Evolutionary conservation across 1,140 invertebrate genomes (phyloP), one percentile per base, ranked within the genome.

Genomic region (Drosophila kurseongensis): DNA sequence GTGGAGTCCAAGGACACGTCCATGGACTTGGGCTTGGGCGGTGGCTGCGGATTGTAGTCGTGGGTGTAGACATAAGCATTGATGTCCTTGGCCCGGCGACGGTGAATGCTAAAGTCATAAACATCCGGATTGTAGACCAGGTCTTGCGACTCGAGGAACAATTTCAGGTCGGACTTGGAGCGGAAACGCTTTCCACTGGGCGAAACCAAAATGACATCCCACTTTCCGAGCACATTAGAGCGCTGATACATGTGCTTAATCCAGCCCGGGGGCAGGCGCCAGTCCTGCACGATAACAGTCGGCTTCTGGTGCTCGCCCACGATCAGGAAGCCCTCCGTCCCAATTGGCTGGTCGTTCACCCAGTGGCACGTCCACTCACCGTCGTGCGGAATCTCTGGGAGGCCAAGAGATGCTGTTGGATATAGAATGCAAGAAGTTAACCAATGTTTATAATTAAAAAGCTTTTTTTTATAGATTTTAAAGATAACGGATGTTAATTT

Each of bases 151-250:
- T 94, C 94, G 1, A 95, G 91, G 63, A 94, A 95, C 12, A 91
- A 73, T 42, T 94, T 93, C 35, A 96, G 93, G 78, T 96, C 95
- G 0, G 93, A 93, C 73, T 94, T 94, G 0, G 94, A 94, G 47
- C 95, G 93, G 74, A 95, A 95, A 29, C 94, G 92, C 36, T 94
- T 93, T 36, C 95, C 94, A 32, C 94, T 94, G 0, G 95, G 95
- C 57, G 95, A 95, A 62, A 96, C 92, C 67, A 97, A 94, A 63
- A 96, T 94, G 8, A 96, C 95, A 91, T 97, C 96, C 96, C 96
- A 97, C 91, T 97, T 97, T 6, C 96, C 96, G 12, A 95, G 95
- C 4, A 95, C 95, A 69, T 94, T 93, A 60, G 94, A 94, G 44
- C 96, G 93, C 78, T 95, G 94, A 2, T 95, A 95, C 86, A 96